phyloP scores from a whole-genome alignment of 2,797 vertebrate species.

The Falco peregrinus region DNA sequence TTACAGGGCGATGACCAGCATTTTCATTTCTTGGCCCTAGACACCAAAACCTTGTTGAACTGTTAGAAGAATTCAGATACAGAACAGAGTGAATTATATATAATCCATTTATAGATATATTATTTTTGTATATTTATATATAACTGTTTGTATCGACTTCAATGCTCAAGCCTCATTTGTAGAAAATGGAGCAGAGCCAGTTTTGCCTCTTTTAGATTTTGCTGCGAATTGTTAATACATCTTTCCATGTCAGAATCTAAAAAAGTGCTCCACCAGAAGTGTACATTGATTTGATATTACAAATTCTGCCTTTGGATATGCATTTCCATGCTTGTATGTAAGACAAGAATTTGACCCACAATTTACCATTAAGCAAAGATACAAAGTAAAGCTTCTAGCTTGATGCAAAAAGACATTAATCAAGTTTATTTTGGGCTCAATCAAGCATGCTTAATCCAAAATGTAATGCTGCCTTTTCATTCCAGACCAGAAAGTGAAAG shows the following conservation, averaged over 20 bases:
- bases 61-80: background rate
- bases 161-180: background rate
- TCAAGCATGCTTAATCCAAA: background rate
- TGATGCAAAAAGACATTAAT: background rate
- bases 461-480: background rate
- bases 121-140: too few species aligned
- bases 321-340: background rate
- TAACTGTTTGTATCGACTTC: background rate
- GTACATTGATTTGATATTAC: background rate
- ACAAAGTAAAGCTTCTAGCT: background rate
- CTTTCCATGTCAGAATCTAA: background rate
- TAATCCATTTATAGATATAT: too few species aligned
- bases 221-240: background rate
- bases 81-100: background rate
- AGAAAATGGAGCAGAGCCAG: background rate
- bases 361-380: background rate
- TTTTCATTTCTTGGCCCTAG: background rate
- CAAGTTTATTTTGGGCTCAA: background rate
- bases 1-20: background rate
- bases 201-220: background rate
- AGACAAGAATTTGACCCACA: background rate
- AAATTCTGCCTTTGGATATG: background rate
- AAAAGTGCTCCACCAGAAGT: background rate
- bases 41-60: background rate
- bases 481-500: background rate